Evolutionary conservation across 2,797 vertebrate species (phyloP), one percentile per base, ranked within the genome.

Genomic region (Prunella strophiata): DNA sequence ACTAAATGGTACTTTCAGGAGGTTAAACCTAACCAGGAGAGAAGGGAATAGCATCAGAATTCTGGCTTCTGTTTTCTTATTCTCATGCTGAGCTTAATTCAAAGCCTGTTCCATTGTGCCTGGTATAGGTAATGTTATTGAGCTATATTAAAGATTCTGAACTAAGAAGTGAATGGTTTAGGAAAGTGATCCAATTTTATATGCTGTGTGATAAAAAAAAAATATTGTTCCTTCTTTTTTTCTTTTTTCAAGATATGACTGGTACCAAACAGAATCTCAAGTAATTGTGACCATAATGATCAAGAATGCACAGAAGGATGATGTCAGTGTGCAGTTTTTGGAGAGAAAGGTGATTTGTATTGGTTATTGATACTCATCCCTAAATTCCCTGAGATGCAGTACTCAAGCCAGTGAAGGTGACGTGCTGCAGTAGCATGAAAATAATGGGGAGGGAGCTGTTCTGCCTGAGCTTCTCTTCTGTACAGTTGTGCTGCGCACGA

Each of bases 181-280:
- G 48, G 26, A 40, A 89, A 36, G 19, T 67, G 29, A 57, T 38
- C 11, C 34, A 16, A 30, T 77, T 85, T 57, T 68, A 23, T 47
- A 20, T 52, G 6, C 40, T 62, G 15, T 48, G 61, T 43, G 23
- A 51, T 63, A 86, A 86, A 80, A 32, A 45, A 62, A 82, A 47
- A 17, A 59, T 22, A 55, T 30, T 18, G 8, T 32, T 55, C 6
- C 7, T 52, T 42, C 34, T 32, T 10, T 16, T 30, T 16, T 45
- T 63, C 36, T 84, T 88, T 86, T 91, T 88, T 57, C 57, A 92
- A 94, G 98, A 93, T 98, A 98, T 52, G 99, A 99, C 97, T 99
- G 99, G 98, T 98, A 99, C 98, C 99, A 99, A 98, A 99, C 99
- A 95, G 99, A 99, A 94, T 99, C 99, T 93, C 99, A 99, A 95